phyloP scores from a whole-genome alignment of 2,888 invertebrate species.

The Eubasilissa splendida region DNA sequence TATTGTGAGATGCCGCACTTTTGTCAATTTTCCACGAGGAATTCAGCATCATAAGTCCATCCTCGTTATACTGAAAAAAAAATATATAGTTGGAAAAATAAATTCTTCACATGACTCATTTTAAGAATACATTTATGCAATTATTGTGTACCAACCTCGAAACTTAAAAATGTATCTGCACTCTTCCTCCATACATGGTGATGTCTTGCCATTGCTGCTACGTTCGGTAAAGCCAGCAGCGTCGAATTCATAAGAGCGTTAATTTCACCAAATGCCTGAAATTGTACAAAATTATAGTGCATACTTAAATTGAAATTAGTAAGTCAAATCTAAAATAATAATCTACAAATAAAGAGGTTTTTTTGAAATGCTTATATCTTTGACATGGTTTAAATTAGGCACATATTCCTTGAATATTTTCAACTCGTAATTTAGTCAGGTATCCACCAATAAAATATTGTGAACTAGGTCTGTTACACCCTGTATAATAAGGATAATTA shows the following conservation, averaged over 20 bases:
- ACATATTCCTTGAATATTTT: no score
- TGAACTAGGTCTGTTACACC: no score
- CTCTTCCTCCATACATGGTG: slow-evolving; percentile 70
- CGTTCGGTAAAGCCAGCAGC: slow-evolving; percentile 67
- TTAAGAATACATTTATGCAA: no score
- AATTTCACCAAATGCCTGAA: slow-evolving; percentile 67
- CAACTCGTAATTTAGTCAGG: neutral
- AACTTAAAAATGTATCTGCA: slow-evolving; percentile 69
- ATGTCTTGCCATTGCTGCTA: slow-evolving; percentile 69
- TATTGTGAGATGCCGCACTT: slow-evolving; percentile 73
- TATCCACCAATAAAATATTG: neutral
- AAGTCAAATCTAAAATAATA: no score
- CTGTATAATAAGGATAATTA: neutral
- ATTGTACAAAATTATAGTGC: neutral
- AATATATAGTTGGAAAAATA: neutral
- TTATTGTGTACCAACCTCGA: slow-evolving; percentile 65
- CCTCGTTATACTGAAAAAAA: slow-evolving; percentile 75
- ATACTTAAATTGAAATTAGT: no score
- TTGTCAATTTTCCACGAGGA: slow-evolving; percentile 80
- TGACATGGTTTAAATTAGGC: neutral
- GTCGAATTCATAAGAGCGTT: slow-evolving; percentile 69
- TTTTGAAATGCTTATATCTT: no score
- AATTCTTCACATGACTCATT: neutral
- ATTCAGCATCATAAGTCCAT: slow-evolving; percentile 78
- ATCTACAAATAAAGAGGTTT: no score